Evolutionary conservation across 2,888 invertebrate species (phyloP), one percentile per base, ranked within the genome.

Genomic region (Panzeria rudis): DNA sequence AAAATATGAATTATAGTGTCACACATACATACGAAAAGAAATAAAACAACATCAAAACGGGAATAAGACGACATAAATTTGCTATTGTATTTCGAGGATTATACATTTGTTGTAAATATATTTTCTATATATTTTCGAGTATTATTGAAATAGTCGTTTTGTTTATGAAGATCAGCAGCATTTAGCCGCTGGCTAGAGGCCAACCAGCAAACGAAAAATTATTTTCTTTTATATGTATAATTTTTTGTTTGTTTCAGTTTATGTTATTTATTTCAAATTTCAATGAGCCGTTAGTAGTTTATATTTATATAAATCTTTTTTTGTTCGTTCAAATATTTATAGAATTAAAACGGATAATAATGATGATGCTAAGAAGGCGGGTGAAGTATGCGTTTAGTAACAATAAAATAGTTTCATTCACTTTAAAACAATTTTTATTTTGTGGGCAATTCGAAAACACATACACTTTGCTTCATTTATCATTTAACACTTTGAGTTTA

Each of bases 101-200:
- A 54, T 29, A n/a, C n/a, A n/a, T n/a, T 41, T 15, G 11, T 0
- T 17, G 20, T 13, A 25, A 1, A 4, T 13, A 35, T 35, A 50
- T 62, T 68, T 61, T 29, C 32, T 17, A 47, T 54, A 32, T 71
- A 35, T 17, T 13, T 61, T 54, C 15, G 23, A 71, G 15, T 32
- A 64, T 35, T 61, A 66, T 75, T 62, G 62, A 81, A 75, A 68
- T 66, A 15, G 23, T 61, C 32, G n/a, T 44, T 64, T 71, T 82
- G 76, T 71, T 77, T 82, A 76, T 87, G 87, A 87, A 87, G 87
- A 88, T 88, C 87, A 88, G 56, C 87, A 83, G 61, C 87, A 83
- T 86, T 86, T 79, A 87, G 78, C 86, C 86, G 87, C 86, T 88
- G 87, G 87, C 87, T 35, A 54, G 6, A 56, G 68, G 87, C 88